Conservation (phyloP, 2,888 invertebrate genomes). For the Tetragnatha montana region DNA sequence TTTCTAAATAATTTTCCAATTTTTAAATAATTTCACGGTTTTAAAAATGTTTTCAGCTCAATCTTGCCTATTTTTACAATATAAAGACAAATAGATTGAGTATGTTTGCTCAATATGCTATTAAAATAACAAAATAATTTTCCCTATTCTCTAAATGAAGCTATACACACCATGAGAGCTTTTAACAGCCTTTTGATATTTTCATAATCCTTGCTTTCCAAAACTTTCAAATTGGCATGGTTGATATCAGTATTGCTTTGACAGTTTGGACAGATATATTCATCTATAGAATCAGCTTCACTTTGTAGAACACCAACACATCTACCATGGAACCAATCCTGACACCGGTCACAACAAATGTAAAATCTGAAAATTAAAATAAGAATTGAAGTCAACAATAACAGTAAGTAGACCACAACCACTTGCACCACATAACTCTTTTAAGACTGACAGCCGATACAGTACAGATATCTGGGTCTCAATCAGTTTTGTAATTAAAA, state of each 20-base stretch:
- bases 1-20: background rate
- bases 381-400: too few relatives aligned
- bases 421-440: too few relatives aligned
- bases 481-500: background rate
- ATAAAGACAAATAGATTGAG: too few relatives aligned
- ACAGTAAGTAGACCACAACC: background rate
- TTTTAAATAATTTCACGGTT: background rate
- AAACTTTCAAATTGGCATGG: conserved; percentile 89
- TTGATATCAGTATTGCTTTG: conserved; percentile 92
- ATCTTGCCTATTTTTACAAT: too few relatives aligned
- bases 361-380: conserved; percentile 85
- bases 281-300: conserved; percentile 95
- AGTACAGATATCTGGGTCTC: background rate
- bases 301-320: conserved; percentile 96
- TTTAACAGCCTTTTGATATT: conserved; percentile 89
- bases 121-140: background rate
- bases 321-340: conserved; percentile 99
- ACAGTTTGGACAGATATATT: conserved; percentile 97
- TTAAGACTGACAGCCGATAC: background rate
- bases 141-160: background rate
- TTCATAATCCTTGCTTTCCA: conserved; percentile 87
- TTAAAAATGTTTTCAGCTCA: too few relatives aligned
- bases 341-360: conserved; percentile 98
- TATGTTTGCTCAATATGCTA: too few relatives aligned
- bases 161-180: conserved; percentile 84